Evolutionary conservation across 1,140 invertebrate species (phyloP).

Genomic region (Cyclina sinensis): DNA sequence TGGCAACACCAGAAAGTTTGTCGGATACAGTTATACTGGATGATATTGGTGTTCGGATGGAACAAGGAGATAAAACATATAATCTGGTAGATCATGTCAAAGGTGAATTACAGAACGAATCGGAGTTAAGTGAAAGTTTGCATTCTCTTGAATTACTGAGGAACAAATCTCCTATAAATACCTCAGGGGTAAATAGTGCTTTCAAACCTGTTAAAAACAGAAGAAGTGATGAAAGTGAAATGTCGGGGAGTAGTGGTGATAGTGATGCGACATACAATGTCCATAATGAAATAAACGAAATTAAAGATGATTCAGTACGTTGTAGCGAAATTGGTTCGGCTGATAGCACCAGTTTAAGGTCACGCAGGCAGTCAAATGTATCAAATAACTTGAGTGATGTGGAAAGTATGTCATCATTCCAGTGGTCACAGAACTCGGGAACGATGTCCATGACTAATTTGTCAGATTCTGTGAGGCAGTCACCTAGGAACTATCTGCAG

Average conservation of each 20-base stretch:
- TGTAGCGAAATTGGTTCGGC: background rate
- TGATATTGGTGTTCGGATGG: background rate
- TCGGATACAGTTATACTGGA: constrained; percentile 46
- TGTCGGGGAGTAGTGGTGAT: background rate
- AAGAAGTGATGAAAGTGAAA: background rate
- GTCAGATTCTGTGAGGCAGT: constrained; percentile 1
- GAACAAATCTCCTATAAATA: constrained; percentile 67
- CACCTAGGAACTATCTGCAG: constrained; percentile 44
- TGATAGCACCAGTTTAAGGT: background rate
- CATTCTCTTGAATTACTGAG: constrained; percentile 9
- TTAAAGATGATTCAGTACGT: background rate
- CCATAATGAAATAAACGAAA: background rate
- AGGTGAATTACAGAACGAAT: background rate
- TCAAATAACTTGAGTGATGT: background rate
- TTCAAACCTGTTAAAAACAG: constrained; percentile 58
- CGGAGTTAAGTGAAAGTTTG: background rate
- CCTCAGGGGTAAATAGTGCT: constrained; percentile 66
- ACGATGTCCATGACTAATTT: background rate
- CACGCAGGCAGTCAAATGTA: constrained; percentile 14
- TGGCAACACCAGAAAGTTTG: constrained; percentile 52
- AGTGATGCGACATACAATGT: background rate
- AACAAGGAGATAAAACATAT: background rate
- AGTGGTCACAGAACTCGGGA: constrained; percentile 34
- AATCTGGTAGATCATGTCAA: background rate
- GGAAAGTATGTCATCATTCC: constrained; percentile 54